These are phyloP conservation scores for Nephotettix cincticeps DNA, from an alignment of 1,140 invertebrate genomes.

Conservation along the genomic window DNA sequence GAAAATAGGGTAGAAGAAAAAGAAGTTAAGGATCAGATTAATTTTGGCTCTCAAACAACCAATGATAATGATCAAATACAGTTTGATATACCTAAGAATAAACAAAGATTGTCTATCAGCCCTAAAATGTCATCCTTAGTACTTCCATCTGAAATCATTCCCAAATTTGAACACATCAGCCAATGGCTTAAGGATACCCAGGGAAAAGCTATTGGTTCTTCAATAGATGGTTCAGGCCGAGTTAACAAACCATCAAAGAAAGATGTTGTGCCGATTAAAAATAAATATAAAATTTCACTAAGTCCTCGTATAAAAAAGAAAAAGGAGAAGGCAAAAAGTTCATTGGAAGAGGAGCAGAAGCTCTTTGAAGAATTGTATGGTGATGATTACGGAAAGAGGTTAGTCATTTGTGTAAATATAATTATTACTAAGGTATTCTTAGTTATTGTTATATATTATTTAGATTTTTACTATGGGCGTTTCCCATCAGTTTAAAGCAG, in stretches of 20 bases:
- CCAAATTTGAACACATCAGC: slow-evolving; percentile 8
- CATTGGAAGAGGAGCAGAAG: slow-evolving; percentile 12
- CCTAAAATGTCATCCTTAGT: background rate
- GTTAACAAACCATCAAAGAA: too few relatives aligned
- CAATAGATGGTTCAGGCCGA: background rate
- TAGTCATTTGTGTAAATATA: too few relatives aligned
- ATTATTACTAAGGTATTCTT: too few relatives aligned
- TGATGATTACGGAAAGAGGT: background rate
- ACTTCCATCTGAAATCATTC: slow-evolving; percentile 2
- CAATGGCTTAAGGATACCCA: slow-evolving; percentile 9
- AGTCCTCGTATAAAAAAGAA: slow-evolving; percentile 12
- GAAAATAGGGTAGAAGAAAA: too few relatives aligned
- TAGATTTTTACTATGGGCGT: too few relatives aligned
- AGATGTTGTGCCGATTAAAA: too few relatives aligned
- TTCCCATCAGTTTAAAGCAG: too few relatives aligned
- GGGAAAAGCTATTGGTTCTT: background rate
- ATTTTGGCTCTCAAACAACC: too few relatives aligned
- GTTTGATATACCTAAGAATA: background rate
- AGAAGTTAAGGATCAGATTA: too few relatives aligned
- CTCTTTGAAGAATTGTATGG: slow-evolving; percentile 8
- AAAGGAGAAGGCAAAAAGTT: background rate
- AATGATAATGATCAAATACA: too few relatives aligned
- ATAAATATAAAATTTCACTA: background rate
- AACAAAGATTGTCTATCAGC: background rate
- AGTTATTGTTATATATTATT: too few relatives aligned